Evolutionary conservation across 2,113 vertebrate species (phyloP).

Genomic region (Burhinus bistriatus): DNA sequence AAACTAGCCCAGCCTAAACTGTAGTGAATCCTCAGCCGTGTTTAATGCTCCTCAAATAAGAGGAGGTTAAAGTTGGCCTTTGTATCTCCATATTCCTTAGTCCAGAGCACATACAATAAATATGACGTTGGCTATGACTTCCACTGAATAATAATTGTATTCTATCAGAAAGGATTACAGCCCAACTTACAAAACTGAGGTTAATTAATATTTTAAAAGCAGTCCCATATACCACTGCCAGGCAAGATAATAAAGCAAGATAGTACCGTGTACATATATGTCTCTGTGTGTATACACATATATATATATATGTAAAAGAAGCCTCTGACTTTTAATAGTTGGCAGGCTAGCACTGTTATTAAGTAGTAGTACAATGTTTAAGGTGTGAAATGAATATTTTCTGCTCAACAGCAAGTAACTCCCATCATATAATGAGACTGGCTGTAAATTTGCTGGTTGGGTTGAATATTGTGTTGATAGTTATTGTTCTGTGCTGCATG

Average conservation of each 20-base stretch:
- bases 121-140: background rate
- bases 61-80: background rate
- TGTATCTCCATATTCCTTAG: background rate
- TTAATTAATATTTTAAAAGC: slow-evolving; percentile 55
- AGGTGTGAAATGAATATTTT: slow-evolving; percentile 66
- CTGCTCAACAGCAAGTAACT: slow-evolving; percentile 43
- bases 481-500: background rate
- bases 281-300: background rate
- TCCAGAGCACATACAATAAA: slow-evolving; percentile 5
- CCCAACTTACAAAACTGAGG: slow-evolving; percentile 43
- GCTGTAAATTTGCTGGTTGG: slow-evolving; percentile 50
- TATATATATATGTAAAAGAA: background rate
- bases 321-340: slow-evolving; percentile 29
- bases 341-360: slow-evolving; percentile 32
- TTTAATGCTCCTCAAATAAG: background rate
- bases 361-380: slow-evolving; percentile 53
- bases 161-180: slow-evolving; percentile 34
- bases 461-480: slow-evolving; percentile 51
- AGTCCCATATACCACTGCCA: slow-evolving; percentile 7
- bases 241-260: slow-evolving; percentile 48
- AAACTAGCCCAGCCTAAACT: background rate
- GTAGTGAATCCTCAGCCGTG: background rate
- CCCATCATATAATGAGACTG: slow-evolving; percentile 35
- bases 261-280: background rate
- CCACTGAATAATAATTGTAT: background rate